Percentiles rank a stretch among this genome's conserved stretches.
These are phyloP conservation scores for Sinhomidia bicolor DNA, from an alignment of 2,888 invertebrate genomes.

Conservation along the genomic window DNA sequence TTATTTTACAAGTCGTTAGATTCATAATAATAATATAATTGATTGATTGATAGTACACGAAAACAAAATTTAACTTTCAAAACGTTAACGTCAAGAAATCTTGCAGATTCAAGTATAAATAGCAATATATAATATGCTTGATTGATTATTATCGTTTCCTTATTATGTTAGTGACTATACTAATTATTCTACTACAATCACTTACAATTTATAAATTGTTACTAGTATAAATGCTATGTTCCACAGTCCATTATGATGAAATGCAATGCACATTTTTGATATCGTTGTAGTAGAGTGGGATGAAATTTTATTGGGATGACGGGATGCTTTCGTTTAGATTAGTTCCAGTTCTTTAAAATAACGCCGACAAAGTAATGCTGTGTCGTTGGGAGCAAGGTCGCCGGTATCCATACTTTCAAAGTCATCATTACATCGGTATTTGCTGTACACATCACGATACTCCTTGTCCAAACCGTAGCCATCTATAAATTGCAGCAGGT, in stretches of 20 bases:
- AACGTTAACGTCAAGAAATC: neutral
- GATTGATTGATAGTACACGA: no score
- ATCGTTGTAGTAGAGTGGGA: constrained; percentile 49
- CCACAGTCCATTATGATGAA: constrained; percentile 62
- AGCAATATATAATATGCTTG: neutral
- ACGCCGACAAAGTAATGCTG: constrained; percentile 92
- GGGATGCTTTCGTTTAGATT: neutral
- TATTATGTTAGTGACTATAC: neutral
- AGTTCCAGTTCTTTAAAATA: constrained; percentile 86
- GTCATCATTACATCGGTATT: constrained; percentile 87
- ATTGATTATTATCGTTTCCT: neutral
- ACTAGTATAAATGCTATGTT: constrained; percentile 24
- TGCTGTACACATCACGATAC: constrained; percentile 90
- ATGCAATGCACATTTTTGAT: constrained; percentile 61
- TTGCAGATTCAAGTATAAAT: neutral
- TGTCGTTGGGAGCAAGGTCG: constrained; percentile 90
- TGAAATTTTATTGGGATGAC: constrained; percentile 30
- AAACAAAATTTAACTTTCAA: no score
- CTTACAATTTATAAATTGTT: neutral
- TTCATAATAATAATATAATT: neutral
- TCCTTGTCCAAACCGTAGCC: constrained; percentile 92
- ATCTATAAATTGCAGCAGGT: constrained; percentile 68
- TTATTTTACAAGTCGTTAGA: neutral
- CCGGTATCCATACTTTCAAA: constrained; percentile 86
- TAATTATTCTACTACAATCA: neutral